Percentiles rank a stretch among this genome's conserved stretches.
Evolutionary conservation across 2,113 vertebrate genomes (phyloP).

Genomic region (Aspiorhynchus laticeps): DNA sequence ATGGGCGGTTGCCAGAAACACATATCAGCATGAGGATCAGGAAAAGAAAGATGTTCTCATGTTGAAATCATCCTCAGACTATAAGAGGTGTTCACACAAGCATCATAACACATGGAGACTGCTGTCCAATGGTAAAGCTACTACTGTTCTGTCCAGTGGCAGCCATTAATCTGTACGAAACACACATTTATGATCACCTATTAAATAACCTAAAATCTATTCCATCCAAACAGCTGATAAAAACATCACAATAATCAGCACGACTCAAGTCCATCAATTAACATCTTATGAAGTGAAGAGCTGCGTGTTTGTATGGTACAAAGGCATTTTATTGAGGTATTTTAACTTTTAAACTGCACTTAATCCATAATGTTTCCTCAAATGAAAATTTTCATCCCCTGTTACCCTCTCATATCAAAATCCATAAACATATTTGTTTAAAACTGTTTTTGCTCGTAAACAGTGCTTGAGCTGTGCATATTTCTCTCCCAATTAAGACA

Average conservation of each 20-base stretch:
- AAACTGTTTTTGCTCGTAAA: neutral
- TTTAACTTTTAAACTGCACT: too few relatives aligned
- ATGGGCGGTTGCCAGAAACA: neutral
- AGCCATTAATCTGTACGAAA: neutral
- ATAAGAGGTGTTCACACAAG: neutral
- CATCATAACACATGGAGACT: constrained; percentile 16
- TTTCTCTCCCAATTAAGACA: neutral
- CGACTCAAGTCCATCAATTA: neutral
- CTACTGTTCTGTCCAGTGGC: neutral
- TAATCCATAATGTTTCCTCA: neutral
- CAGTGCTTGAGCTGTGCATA: neutral
- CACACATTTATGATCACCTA: neutral
- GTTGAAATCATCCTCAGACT: neutral
- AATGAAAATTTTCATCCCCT: neutral
- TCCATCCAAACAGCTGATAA: neutral
- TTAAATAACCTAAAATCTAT: neutral
- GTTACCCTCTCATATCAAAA: neutral
- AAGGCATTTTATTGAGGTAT: too few relatives aligned
- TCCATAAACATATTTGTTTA: neutral
- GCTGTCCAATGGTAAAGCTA: neutral
- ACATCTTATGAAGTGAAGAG: too few relatives aligned
- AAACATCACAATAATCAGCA: neutral
- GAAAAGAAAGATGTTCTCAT: constrained; percentile 27
- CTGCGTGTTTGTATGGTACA: too few relatives aligned
- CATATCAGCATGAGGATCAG: constrained; percentile 30